Percentiles rank a stretch among this genome's conserved stretches.
These are phyloP conservation scores for Noctuana brunneofusca DNA, from an alignment of 2,888 invertebrate species.

Conservation along the genomic window DNA sequence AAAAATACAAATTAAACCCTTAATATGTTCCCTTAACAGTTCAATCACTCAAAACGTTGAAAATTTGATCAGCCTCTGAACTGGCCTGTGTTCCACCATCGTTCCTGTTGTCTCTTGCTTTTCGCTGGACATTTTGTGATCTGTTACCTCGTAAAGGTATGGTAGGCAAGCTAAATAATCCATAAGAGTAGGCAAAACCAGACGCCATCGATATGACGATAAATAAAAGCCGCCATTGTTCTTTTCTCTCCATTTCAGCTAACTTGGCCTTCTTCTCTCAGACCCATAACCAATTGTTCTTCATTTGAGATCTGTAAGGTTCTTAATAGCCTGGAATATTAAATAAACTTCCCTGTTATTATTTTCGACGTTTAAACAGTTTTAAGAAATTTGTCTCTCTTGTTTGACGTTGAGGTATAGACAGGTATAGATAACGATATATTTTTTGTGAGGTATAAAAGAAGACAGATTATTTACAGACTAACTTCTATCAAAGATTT, in stretches of 20 bases:
- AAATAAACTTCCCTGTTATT: constrained; percentile 11
- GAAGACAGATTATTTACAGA: constrained; percentile 4
- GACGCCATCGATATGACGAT: constrained; percentile 59
- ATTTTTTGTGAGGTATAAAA: not conserved
- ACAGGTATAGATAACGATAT: constrained; percentile 12
- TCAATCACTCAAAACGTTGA: constrained; percentile 30
- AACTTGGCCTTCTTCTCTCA: constrained; percentile 11
- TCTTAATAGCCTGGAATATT: not conserved
- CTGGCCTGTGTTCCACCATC: constrained; percentile 44
- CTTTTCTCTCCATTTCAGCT: constrained; percentile 60
- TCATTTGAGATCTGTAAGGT: not conserved
- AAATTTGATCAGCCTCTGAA: constrained; percentile 8
- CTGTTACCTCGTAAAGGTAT: constrained; percentile 29
- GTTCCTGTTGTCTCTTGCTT: constrained; percentile 47
- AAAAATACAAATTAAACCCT: constrained; percentile 18
- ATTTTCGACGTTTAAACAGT: constrained; percentile 11
- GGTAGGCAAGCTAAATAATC: constrained; percentile 48
- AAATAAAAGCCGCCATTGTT: constrained; percentile 60
- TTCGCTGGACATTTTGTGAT: constrained; percentile 32
- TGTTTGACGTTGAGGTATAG: constrained; percentile 20
- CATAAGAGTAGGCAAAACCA: constrained; percentile 63
- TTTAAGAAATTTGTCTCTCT: constrained; percentile 15
- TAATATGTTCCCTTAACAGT: constrained; percentile 21
- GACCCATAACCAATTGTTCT: constrained; percentile 5
- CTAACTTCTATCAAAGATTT: not conserved